Evolutionary conservation across 2,797 vertebrate genomes (phyloP).

Genomic region (Coracias cyanogaster): DNA sequence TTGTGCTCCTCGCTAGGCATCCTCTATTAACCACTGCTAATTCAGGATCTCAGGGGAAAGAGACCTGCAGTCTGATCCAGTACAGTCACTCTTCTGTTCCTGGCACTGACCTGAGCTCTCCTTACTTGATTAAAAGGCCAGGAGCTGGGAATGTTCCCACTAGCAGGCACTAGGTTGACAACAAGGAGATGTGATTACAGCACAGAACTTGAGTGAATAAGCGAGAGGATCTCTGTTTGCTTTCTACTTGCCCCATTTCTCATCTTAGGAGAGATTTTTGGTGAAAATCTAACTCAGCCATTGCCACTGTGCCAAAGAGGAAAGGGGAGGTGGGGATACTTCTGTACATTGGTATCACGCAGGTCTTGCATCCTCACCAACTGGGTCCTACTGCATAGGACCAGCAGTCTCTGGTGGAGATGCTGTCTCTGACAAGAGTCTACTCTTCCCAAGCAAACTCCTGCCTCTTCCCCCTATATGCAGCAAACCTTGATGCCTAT

Average conservation of each 20-base stretch:
- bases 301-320: not conserved
- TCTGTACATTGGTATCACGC: not conserved
- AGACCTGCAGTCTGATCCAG: not conserved
- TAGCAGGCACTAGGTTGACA: not conserved
- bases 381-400: not conserved
- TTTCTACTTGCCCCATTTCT: not conserved
- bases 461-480: not conserved
- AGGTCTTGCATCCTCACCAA: not conserved
- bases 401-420: not conserved
- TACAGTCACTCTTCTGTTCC: not conserved
- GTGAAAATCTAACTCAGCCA: not conserved
- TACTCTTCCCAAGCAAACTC: not conserved
- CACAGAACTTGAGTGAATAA: not conserved
- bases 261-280: not conserved
- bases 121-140: not conserved
- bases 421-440: not conserved
- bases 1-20: not conserved
- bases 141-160: not conserved
- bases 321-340: not conserved
- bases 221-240: not conserved
- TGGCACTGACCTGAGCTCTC: not conserved
- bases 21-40: not conserved
- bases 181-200: not conserved
- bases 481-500: not conserved
- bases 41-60: not conserved